These are phyloP conservation scores for Aldrovandia affinis DNA, from an alignment of 2,797 vertebrate genomes.

Conservation along the genomic window DNA sequence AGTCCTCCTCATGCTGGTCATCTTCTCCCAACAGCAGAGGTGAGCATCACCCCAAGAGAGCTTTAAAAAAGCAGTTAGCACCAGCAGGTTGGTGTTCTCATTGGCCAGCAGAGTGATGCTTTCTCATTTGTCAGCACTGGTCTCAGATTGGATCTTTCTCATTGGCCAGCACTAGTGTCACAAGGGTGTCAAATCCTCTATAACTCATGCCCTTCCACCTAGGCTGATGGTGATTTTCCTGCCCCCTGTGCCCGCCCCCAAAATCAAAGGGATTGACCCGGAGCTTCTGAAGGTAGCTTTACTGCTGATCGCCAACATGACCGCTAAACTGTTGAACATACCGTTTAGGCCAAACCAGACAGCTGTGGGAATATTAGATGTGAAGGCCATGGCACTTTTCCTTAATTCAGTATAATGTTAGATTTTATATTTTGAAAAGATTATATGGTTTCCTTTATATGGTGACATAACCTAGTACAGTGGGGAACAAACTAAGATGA, in stretches of 20 bases:
- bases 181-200: neutral
- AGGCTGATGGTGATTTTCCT: constrained; percentile 93
- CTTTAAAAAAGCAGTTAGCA: neutral
- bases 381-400: too few relatives aligned
- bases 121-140: neutral
- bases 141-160: neutral
- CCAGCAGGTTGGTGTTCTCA: too few relatives aligned
- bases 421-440: too few relatives aligned
- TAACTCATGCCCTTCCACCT: constrained; percentile 33
- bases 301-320: neutral
- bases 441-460: too few relatives aligned
- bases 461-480: too few relatives aligned
- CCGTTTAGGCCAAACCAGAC: neutral
- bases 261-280: constrained; percentile 93
- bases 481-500: too few relatives aligned
- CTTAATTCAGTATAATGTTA: too few relatives aligned
- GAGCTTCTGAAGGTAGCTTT: constrained; percentile 85
- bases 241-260: constrained; percentile 94
- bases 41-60: constrained; percentile 55
- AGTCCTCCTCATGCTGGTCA: constrained; percentile 76
- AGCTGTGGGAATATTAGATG: too few relatives aligned
- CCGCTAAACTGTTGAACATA: neutral
- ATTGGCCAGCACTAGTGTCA: neutral
- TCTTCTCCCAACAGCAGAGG: constrained; percentile 89
- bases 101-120: neutral